Evolutionary conservation across 2,797 vertebrate genomes (phyloP).

Genomic region (Kryptopterus vitreolus): DNA sequence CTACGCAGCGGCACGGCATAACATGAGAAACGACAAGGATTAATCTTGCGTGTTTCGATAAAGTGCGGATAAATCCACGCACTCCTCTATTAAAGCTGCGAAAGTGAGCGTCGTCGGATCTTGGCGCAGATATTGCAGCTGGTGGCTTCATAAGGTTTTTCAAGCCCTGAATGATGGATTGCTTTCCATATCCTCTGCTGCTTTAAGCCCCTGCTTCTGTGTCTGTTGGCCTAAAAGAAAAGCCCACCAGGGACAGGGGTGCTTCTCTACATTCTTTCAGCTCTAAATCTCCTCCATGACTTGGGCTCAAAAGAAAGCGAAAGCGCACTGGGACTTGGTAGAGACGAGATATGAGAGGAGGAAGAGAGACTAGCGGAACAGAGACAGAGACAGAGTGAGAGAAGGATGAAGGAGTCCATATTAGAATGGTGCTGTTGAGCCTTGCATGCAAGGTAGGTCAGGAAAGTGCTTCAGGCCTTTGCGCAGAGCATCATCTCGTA

Average conservation of each 20-base stretch:
- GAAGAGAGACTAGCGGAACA: conserved; percentile 22
- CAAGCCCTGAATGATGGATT: conserved; percentile 68
- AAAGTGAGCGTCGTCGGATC: conserved; percentile 52
- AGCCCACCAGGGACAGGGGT: conserved; percentile 66
- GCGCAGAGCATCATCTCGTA: conserved; percentile 23
- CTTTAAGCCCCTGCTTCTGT: conserved; percentile 70
- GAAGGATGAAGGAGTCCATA: conserved; percentile 22
- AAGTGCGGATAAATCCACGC: conserved; percentile 40
- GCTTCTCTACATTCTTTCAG: conserved; percentile 67
- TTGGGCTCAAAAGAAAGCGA: conserved; percentile 67
- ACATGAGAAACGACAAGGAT: conserved; percentile 34
- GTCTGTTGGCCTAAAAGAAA: conserved; percentile 62
- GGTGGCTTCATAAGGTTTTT: conserved; percentile 51
- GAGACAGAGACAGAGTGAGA: neutral
- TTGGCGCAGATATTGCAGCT: conserved; percentile 49
- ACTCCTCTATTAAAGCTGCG: conserved; percentile 21
- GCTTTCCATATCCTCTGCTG: conserved; percentile 65
- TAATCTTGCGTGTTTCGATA: conserved; percentile 49
- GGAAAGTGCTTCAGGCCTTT: conserved; percentile 19
- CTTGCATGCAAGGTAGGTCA: conserved; percentile 38
- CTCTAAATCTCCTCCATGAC: conserved; percentile 72
- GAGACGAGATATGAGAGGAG: conserved; percentile 14
- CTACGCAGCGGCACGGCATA: neutral
- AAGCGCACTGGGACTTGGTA: conserved; percentile 18
- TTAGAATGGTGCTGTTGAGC: conserved; percentile 34